Conservation (phyloP, 2,113 vertebrate species). For the Uria lomvia region DNA sequence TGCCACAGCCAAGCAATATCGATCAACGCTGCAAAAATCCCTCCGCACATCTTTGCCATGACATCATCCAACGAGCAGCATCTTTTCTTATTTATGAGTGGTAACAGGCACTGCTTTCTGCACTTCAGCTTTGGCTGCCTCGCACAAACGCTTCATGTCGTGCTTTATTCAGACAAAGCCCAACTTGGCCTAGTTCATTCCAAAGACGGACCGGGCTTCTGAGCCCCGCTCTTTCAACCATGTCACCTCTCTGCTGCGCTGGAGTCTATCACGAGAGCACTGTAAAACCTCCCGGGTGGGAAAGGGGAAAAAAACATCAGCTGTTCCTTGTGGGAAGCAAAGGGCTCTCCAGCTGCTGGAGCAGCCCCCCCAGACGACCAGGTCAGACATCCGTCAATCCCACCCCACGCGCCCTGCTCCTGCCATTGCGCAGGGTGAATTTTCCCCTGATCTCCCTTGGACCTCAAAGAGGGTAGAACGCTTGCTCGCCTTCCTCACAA, state of each 20-base stretch:
- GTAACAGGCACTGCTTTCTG: neutral
- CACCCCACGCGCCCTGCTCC: accelerated
- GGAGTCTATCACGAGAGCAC: accelerated
- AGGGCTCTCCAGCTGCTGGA: neutral
- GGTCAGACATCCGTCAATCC: neutral
- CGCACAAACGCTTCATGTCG: accelerated
- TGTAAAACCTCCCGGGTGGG: accelerated
- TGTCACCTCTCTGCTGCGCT: neutral
- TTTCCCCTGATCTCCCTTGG: neutral
- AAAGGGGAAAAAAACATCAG: neutral
- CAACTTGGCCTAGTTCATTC: neutral
- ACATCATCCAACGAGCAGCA: neutral
- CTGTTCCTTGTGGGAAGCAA: neutral
- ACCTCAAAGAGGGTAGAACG: neutral
- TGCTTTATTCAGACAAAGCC: neutral
- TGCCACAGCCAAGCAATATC: neutral
- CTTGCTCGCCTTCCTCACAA: neutral
- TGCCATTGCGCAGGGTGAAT: neutral
- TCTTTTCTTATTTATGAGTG: neutral
- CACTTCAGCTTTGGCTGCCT: neutral
- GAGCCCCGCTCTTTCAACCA: neutral
- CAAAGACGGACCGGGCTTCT: neutral
- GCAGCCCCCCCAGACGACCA: neutral
- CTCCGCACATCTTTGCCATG: neutral
- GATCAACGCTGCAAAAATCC: neutral